Evolutionary conservation across 2,113 vertebrate species (phyloP).

Genomic region (Nanger granti): DNA sequence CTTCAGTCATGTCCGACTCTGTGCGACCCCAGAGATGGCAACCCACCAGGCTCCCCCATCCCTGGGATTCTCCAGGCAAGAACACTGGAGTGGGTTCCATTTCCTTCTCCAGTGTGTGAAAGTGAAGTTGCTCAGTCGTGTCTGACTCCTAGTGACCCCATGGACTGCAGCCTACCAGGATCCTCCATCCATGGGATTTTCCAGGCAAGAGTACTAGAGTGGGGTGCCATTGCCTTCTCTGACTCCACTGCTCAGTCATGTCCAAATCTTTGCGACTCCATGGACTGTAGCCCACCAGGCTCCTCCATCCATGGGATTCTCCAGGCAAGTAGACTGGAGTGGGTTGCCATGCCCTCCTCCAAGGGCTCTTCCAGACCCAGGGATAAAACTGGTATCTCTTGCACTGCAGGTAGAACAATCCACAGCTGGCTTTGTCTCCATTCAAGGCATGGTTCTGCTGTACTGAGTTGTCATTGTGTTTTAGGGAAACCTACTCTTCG

Average conservation of each 20-base stretch:
- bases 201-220: no score
- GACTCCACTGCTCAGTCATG: neutral
- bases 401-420: neutral
- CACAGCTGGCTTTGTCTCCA: neutral
- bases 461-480: neutral
- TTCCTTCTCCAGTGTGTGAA: no score
- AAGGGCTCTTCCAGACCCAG: neutral
- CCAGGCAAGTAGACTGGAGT: neutral
- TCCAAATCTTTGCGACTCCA: neutral
- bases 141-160: neutral
- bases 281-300: neutral
- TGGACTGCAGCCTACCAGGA: neutral
- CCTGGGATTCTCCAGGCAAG: neutral
- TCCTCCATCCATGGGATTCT: neutral
- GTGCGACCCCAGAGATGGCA: neutral
- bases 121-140: neutral
- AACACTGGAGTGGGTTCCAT: no score
- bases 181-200: neutral
- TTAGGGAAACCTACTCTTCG: neutral
- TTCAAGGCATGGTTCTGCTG: neutral
- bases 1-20: neutral
- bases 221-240: no score
- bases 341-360: neutral
- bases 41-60: neutral
- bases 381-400: neutral